phyloP scores from a whole-genome alignment of 2,797 vertebrate species.

The Psittacula echo region DNA sequence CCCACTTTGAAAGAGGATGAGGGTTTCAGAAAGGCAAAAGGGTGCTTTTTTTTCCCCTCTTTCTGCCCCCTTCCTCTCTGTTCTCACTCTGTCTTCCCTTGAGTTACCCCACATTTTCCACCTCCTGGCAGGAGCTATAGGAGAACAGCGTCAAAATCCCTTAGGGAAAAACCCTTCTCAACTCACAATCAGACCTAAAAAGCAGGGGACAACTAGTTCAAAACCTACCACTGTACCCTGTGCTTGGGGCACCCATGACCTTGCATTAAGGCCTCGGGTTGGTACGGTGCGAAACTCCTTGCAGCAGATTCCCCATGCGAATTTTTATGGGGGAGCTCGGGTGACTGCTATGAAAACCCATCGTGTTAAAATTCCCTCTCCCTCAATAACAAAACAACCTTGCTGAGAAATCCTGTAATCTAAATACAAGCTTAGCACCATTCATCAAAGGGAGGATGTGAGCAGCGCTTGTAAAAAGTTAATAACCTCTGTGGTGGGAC shows the following conservation, averaged over 20 bases:
- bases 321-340: neutral
- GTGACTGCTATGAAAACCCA: neutral
- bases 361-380: neutral
- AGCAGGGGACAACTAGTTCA: neutral
- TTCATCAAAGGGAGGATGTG: conserved; percentile 66
- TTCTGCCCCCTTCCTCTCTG: neutral
- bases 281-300: neutral
- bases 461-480: conserved; percentile 42
- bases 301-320: neutral
- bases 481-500: conserved; percentile 56
- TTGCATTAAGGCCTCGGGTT: neutral
- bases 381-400: neutral
- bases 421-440: conserved; percentile 23
- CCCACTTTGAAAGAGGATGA: neutral
- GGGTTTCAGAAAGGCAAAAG: neutral
- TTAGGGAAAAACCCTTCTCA: neutral
- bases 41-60: neutral
- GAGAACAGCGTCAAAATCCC: neutral
- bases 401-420: conserved; percentile 44
- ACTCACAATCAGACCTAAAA: rapidly evolving
- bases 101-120: neutral
- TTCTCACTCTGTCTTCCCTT: neutral
- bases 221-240: neutral
- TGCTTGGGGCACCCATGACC: neutral
- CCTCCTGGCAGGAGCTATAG: neutral